A percentile compares a stretch with the other conserved stretches of the same genome.
Conservation (phyloP, 1,140 invertebrate genomes). For the Drosophila leontia region DNA sequence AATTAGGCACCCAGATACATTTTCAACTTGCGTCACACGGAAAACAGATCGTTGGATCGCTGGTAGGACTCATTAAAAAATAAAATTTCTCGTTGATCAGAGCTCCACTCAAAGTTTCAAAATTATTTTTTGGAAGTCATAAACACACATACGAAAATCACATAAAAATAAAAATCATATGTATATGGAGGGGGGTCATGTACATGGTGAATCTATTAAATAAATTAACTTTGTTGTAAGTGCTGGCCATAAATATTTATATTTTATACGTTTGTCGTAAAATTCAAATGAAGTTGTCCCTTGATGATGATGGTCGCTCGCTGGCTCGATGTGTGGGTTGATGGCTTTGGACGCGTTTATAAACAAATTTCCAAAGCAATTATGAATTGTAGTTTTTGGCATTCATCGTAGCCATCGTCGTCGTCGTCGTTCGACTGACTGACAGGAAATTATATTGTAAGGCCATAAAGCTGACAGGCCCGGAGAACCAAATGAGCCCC, state of each 20-base stretch:
- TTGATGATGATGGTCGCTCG: conserved; percentile 10
- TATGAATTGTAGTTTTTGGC: conserved; percentile 76
- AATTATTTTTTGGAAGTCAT: conserved; percentile 37
- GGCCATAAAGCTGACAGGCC: conserved; percentile 71
- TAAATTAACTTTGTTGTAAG: conserved; percentile 84
- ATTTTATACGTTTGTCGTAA: conserved; percentile 62
- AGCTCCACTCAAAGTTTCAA: conserved; percentile 22
- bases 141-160: conserved; percentile 25
- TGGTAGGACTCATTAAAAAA: conserved; percentile 36
- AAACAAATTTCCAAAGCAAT: conserved; percentile 78
- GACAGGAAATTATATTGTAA: conserved; percentile 83
- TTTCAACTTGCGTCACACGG: conserved; percentile 27
- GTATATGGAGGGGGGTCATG: conserved; percentile 1
- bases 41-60: conserved; percentile 8
- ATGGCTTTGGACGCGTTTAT: conserved; percentile 40
- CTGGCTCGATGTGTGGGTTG: neutral
- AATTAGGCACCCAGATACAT: conserved; percentile 43
- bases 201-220: conserved; percentile 71
- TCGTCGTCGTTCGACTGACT: conserved; percentile 27
- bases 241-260: conserved; percentile 83
- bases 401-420: conserved; percentile 26
- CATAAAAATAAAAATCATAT: conserved; percentile 38
- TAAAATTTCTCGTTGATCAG: conserved; percentile 26
- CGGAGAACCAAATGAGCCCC: conserved; percentile 37
- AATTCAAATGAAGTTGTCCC: conserved; percentile 80